A percentile compares a stretch with the other conserved stretches of the same genome.
phyloP scores from a whole-genome alignment of 2,113 vertebrate genomes.

The Pelobates fuscus region DNA sequence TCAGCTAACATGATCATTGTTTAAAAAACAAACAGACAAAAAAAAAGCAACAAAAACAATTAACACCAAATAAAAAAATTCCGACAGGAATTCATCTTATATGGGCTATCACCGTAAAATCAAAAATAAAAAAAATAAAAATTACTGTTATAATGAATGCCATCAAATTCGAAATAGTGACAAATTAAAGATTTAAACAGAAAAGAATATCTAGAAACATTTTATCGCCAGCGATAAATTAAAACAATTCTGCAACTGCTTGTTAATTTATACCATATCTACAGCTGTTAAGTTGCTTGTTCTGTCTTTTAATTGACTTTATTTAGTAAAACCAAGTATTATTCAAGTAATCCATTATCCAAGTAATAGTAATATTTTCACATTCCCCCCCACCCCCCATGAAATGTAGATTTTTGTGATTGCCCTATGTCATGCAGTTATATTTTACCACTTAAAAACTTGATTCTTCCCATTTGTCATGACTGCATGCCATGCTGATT shows the following conservation, averaged over 20 bases:
- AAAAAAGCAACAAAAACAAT: too few relatives aligned
- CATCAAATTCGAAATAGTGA: constrained; percentile 28
- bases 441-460: constrained; percentile 24
- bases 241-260: not conserved
- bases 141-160: constrained; percentile 26
- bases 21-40: too few relatives aligned
- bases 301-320: too few relatives aligned
- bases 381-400: too few relatives aligned
- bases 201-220: constrained; percentile 10
- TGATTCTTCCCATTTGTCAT: constrained; percentile 40
- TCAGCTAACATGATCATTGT: too few relatives aligned
- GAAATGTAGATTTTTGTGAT: not conserved
- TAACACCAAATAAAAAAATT: constrained; percentile 26
- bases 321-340: too few relatives aligned
- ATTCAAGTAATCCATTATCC: not conserved
- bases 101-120: constrained; percentile 22
- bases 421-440: constrained; percentile 1
- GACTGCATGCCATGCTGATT: constrained; percentile 27
- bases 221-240: too few relatives aligned
- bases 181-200: constrained; percentile 23
- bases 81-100: constrained; percentile 10
- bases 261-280: not conserved
- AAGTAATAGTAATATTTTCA: not conserved
- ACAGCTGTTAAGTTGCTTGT: not conserved
- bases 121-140: constrained; percentile 16